Conservation (phyloP, 35 echinoderm and acorn worm genomes). For the Ophioderma brevispina region DNA sequence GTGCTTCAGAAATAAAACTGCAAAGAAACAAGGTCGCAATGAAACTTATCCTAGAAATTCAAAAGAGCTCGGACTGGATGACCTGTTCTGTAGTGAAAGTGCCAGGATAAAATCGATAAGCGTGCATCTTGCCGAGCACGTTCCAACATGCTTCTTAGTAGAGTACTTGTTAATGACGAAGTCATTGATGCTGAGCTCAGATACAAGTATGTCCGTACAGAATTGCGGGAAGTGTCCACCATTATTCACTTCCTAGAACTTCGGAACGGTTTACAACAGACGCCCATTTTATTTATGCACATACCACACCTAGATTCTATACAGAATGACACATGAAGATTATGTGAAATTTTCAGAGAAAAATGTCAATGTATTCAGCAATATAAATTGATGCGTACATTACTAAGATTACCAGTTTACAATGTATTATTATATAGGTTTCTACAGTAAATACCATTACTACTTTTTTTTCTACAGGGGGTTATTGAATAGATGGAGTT, state of each 20-base stretch:
- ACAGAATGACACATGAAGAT: no score
- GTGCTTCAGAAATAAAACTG: neutral
- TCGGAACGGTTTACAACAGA: neutral
- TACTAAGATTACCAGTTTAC: no score
- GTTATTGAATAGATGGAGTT: no score
- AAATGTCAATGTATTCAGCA: no score
- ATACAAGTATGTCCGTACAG: neutral
- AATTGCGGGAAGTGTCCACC: neutral
- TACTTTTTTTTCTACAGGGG: no score
- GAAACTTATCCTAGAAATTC: neutral
- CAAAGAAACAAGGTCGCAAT: neutral
- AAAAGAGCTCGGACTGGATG: neutral
- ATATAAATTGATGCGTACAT: no score
- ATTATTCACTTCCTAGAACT: neutral
- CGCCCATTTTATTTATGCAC: neutral
- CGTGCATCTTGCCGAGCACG: neutral
- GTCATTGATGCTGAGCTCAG: neutral
- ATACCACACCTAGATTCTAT: no score
- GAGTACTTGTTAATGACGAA: neutral
- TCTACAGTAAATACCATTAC: no score
- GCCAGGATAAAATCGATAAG: neutral
- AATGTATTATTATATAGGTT: no score
- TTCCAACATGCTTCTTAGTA: neutral
- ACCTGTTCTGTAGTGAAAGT: neutral
- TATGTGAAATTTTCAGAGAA: no score